Base-by-base conservation (phyloP, 2,797 vertebrate species). In the Malurus splendens region DNA sequence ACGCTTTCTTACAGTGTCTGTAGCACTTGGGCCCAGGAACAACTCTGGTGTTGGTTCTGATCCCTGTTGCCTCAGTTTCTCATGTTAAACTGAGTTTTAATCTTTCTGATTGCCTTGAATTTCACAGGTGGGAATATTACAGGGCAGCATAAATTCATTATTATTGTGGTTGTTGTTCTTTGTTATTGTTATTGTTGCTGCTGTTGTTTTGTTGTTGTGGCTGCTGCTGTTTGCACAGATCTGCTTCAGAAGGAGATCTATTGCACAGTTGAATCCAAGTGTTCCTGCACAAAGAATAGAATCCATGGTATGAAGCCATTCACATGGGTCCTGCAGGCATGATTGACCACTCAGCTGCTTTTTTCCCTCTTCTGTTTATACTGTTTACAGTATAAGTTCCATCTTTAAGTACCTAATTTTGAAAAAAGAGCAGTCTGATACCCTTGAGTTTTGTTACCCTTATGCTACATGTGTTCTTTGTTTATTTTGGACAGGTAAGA, bases 171-270 rank as follows among this genome's bases (percentile, higher is more conserved):
- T 25, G 3, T n/a, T 27, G 6, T 10, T 45, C 44, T 45, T 16
- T 61, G 12, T 72, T 66, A 48, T 44, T 38, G 6, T 36, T 33
- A 9, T 14, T 61, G 6, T 36, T 38, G 7, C 28, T 27, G 9
- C 10, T 71, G 4, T 45, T 67, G 12, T 8, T 33, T 23, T 57
- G 4, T 23, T 45, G 12, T 27, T 56, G 6, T 18, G 30, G 7
- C 23, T 25, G 10, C 12, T 68, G 22, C 23, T 76, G 7, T 38
- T 32, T 30, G 6, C 41, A 65, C n/a, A 86, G 87, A 64, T 87
- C 83, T 92, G 47, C 91, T 91, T 93, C 84, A 93, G 81, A 93
- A 83, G 67, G 36, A 75, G 44, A 61, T 93, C 87, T 94, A 75
- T 87, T 79, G 56, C 78, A 27, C 25, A 32, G 47, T 66, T 94